Evolutionary conservation across 2,888 invertebrate genomes (phyloP), one percentile per base, ranked within the genome.

Genomic region (Orthosia gothica): DNA sequence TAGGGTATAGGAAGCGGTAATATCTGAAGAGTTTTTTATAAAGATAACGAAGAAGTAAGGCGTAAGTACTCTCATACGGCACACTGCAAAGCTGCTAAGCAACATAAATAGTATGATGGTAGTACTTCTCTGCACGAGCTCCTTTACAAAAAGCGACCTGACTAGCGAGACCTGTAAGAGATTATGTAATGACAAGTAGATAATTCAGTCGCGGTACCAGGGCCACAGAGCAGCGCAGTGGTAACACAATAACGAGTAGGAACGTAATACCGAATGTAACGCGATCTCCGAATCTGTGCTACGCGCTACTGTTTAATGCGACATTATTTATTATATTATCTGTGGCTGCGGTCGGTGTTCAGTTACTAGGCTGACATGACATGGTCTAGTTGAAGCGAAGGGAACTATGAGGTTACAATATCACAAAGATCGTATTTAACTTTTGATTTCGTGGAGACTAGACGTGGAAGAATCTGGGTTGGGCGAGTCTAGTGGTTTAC

Each of bases 261-360:
- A 81, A 81, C 49, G 52, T 64, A 57, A 79, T 81, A 74, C 61
- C 58, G 50, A 45, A 65, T 15, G 81, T 65, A 76, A 80, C 13
- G 18, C 3, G 64, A 81, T 72, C 59, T 59, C 81, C 76, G 23
- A 81, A 81, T 57, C 81, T 64, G 76, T 58, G 66, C 15, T 76
- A 64, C 79, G 79, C 71, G 81, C 81, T 65, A 69, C 74, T 55
- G 81, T 67, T 15, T 11, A 45, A 74, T 55, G 74, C 26, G 77
- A 50, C 67, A 26, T 26, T 49, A n/a, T 40, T 40, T 40, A 40
- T 40, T 40, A 40, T 40, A 40, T 11, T 61, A 45, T 15, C 50
- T 59, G 71, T 2, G 67, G 45, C 63, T 54, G 63, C 7, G 59
- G 70, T 12, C 9, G 2, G 78, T 50, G 58, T 67, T 16, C 9